Evolutionary conservation across 2,113 vertebrate genomes (phyloP), one percentile per base, ranked within the genome.

Genomic region (Eptesicus fuscus): DNA sequence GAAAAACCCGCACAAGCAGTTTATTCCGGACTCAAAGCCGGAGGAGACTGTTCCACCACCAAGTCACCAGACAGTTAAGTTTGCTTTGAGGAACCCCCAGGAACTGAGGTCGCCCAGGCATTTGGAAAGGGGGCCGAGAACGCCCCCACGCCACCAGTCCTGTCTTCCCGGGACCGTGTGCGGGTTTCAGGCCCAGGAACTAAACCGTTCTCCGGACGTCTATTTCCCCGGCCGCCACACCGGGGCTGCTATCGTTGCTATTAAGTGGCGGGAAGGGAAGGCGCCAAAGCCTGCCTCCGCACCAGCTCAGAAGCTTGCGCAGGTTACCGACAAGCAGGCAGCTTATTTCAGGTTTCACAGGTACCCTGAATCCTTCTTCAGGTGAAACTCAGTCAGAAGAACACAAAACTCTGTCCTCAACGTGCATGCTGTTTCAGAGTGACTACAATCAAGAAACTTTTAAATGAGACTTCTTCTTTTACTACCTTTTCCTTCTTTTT

Each of bases 301-400:
- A 35, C 22, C 5, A 88, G 71, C 89, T 18, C 90, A 47, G n/a
- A 83, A 83, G 73, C 61, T 85, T 67, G 83, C 20, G 80, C 85
- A n/a, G 90, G 92, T 40, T 82, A 92, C 74, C 28, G 0, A 70
- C 35, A 77, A 94, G 65, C 16, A n/a, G 49, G 87, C 95, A 82
- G 95, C 80, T 95, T 61, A 87, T 79, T 92, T 83, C 90, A 86
- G 94, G 95, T 95, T 85, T 96, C 96, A 86, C 95, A 93, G 87
- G 82, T 59, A 35, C 88, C 8, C 88, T 67, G 83, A 87, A 90
- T 96, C 73, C 93, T 69, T 88, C 87, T 90, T 90, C 90, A 70
- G 88, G 90, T 47, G 90, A 96, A 96, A 96, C 37, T 51, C 89
- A 71, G 74, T 77, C 67, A 35, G 92, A 92, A 93, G 86, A 82